Percentiles rank a stretch among this genome's conserved stretches.
Conservation (phyloP, 1,140 invertebrate genomes). For the Mercenaria mercenaria region DNA sequence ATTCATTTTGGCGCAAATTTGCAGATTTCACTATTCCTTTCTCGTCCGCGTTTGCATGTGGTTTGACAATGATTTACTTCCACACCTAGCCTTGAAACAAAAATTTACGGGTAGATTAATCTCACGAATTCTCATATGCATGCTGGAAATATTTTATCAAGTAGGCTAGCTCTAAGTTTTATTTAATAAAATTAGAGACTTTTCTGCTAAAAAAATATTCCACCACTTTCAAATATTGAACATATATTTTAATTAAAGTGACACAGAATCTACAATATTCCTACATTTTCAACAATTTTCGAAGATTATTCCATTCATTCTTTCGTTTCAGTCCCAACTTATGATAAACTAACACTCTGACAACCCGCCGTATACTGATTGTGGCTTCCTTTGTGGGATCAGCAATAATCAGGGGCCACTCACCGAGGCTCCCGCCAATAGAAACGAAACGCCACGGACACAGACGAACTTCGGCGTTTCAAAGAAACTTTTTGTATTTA, state of each 20-base stretch:
- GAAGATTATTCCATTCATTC: too few species aligned
- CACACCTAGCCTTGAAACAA: constrained; percentile 2
- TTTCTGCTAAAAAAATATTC: too few species aligned
- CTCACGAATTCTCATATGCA: too few species aligned
- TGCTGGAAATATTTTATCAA: too few species aligned
- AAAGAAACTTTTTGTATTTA: not conserved
- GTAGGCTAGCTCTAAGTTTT: too few species aligned
- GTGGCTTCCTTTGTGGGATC: constrained; percentile 60
- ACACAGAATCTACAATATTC: too few species aligned
- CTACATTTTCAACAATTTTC: too few species aligned
- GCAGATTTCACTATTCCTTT: not conserved
- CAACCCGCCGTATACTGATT: not conserved
- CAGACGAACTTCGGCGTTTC: not conserved
- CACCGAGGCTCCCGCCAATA: constrained; percentile 65
- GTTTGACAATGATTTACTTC: not conserved
- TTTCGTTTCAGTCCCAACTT: too few species aligned
- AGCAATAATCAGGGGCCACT: constrained; percentile 57
- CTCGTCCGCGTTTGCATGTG: not conserved
- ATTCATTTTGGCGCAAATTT: not conserved
- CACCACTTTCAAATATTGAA: too few species aligned
- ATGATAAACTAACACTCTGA: too few species aligned
- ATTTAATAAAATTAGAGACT: too few species aligned
- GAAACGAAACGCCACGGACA: constrained; percentile 27
- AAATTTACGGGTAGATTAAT: not conserved
- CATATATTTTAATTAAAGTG: too few species aligned